A percentile compares a stretch with the other conserved stretches of the same genome.
Conservation (phyloP, 2,797 vertebrate genomes). For the Cirrhinus molitorella region DNA sequence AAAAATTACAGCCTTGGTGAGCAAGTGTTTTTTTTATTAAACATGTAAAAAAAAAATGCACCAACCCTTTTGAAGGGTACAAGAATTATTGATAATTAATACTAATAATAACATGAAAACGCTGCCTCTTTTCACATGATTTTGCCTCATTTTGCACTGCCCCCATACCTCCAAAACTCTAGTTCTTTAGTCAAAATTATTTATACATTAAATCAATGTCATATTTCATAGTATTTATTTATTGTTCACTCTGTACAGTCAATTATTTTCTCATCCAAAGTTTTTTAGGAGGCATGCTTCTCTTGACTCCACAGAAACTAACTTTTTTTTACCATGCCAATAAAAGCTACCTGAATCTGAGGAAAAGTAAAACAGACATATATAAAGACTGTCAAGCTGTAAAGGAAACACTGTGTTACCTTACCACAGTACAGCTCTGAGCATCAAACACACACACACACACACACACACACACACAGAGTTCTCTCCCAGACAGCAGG, state of each 20-base stretch:
- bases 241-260: background rate
- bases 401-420: constrained; percentile 4
- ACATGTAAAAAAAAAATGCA: no score
- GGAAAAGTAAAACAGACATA: background rate
- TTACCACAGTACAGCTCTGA: background rate
- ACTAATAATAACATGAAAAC: no score
- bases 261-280: constrained; percentile 1
- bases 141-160: no score
- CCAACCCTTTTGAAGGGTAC: no score
- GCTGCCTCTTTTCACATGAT: no score
- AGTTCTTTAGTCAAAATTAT: background rate
- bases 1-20: no score
- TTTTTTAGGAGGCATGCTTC: background rate
- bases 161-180: no score
- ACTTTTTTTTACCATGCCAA: background rate
- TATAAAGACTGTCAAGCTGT: constrained; percentile 14
- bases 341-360: background rate
- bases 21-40: no score
- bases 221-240: background rate
- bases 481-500: constrained; percentile 41
- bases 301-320: background rate
- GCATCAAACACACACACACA: constrained; percentile 23
- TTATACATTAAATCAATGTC: background rate
- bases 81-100: no score
- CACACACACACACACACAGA: constrained; percentile 8